A percentile compares a stretch with the other conserved stretches of the same genome.
These are phyloP conservation scores for Sipha maydis DNA, from an alignment of 2,888 invertebrate species.

Conservation along the genomic window DNA sequence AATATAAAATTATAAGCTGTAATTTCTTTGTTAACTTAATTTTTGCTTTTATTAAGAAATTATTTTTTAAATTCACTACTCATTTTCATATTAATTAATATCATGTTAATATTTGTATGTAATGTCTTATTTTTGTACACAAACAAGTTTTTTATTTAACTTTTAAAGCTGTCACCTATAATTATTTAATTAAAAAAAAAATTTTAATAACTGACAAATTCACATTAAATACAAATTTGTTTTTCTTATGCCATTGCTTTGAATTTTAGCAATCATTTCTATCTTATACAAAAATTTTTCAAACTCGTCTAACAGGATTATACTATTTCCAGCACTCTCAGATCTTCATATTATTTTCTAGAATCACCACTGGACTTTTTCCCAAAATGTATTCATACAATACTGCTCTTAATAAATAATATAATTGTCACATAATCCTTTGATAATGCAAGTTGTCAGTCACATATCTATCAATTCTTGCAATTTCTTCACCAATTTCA, in stretches of 20 bases:
- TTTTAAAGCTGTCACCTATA: neutral
- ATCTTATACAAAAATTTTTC: too few species aligned
- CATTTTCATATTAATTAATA: too few species aligned
- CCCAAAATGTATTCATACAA: too few species aligned
- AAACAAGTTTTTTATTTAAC: neutral
- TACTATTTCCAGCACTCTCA: too few species aligned
- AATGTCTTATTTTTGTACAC: neutral
- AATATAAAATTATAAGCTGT: neutral
- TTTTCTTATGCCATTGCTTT: neutral
- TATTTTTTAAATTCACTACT: neutral
- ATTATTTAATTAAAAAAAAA: neutral
- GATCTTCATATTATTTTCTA: too few species aligned
- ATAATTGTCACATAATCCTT: too few species aligned
- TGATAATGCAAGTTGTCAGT: too few species aligned
- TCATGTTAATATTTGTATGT: neutral
- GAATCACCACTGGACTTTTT: too few species aligned
- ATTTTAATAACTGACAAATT: neutral
- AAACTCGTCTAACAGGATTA: too few species aligned
- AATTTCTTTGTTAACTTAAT: neutral
- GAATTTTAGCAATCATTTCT: neutral
- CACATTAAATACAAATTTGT: neutral
- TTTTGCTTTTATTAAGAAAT: neutral
- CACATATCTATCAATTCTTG: too few species aligned
- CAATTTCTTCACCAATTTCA: too few species aligned
- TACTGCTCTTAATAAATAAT: too few species aligned